Conservation (phyloP, 2,797 vertebrate genomes). For the Anguilla marmorata region DNA sequence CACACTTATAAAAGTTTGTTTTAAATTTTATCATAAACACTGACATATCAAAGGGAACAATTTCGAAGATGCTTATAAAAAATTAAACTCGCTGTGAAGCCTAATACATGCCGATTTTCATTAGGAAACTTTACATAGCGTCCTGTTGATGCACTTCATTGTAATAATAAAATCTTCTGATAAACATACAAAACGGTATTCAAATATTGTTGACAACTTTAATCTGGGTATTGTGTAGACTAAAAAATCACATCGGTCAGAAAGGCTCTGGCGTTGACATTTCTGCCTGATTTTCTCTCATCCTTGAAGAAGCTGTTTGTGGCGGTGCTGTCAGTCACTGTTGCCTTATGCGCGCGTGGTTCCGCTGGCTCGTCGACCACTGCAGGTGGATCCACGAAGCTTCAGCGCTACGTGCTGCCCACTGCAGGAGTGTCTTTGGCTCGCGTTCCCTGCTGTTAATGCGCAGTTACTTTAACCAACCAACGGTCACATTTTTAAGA, state of each 20-base stretch:
- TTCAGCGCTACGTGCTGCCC: slow-evolving; percentile 9
- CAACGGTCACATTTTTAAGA: slow-evolving; percentile 1
- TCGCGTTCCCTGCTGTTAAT: slow-evolving; percentile 15
- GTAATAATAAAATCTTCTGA: background rate
- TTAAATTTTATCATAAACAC: background rate
- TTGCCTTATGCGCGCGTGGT: background rate
- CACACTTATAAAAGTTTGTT: background rate
- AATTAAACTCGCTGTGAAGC: background rate
- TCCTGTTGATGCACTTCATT: background rate
- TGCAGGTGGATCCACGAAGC: background rate
- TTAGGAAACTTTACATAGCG: slow-evolving; percentile 31
- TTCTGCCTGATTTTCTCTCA: background rate
- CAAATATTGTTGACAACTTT: background rate
- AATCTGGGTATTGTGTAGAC: background rate
- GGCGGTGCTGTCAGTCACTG: background rate
- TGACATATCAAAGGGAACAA: background rate
- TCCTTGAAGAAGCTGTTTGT: background rate
- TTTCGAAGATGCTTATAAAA: background rate
- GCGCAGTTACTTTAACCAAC: slow-evolving; percentile 31
- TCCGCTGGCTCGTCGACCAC: background rate
- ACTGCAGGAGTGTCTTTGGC: slow-evolving; percentile 27
- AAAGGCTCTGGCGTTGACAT: background rate
- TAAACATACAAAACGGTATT: background rate
- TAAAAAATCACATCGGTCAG: background rate
- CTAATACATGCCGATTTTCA: slow-evolving; percentile 6